A percentile compares a stretch with the other conserved stretches of the same genome.
phyloP scores from a whole-genome alignment of 2,797 vertebrate species.

The Sciurus vulgaris region DNA sequence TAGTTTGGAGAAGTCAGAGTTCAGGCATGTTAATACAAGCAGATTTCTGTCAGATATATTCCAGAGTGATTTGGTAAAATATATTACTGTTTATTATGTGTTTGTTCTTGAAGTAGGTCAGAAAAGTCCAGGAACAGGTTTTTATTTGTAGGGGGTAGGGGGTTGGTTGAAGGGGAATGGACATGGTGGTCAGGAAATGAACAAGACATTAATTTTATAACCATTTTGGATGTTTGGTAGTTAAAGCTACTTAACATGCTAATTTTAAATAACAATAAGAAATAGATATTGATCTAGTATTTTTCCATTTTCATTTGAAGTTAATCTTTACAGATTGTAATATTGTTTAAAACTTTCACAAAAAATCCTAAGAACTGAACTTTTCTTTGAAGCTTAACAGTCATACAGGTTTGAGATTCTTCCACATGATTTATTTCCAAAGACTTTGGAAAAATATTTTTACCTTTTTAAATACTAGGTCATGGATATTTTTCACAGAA shows the following conservation, averaged over 20 bases:
- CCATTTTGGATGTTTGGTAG: slow-evolving; percentile 33
- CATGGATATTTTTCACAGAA: slow-evolving; percentile 29
- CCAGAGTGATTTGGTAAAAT: slow-evolving; percentile 69
- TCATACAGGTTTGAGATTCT: slow-evolving; percentile 35
- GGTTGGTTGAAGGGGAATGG: not conserved
- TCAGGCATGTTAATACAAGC: slow-evolving; percentile 78
- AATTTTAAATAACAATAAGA: slow-evolving; percentile 20
- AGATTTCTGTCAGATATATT: slow-evolving; percentile 71
- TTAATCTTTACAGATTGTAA: slow-evolving; percentile 23
- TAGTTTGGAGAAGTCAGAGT: slow-evolving; percentile 73
- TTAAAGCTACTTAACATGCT: not conserved
- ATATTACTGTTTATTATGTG: slow-evolving; percentile 49
- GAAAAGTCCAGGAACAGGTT: slow-evolving; percentile 2
- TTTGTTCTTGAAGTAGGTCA: slow-evolving; percentile 71
- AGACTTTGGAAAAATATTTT: slow-evolving; percentile 58
- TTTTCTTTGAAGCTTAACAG: slow-evolving; percentile 55
- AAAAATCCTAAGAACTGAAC: slow-evolving; percentile 33
- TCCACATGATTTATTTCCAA: slow-evolving; percentile 37
- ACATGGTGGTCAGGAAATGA: slow-evolving; percentile 38
- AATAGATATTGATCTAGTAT: not conserved
- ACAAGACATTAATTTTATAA: not conserved
- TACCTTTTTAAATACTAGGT: slow-evolving; percentile 17
- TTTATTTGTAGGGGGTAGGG: not conserved
- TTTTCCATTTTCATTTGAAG: slow-evolving; percentile 26
- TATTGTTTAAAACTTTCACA: not conserved